Percentiles rank a stretch among this genome's conserved stretches.
These are phyloP conservation scores for Pinctada fucata DNA, from an alignment of 2,888 invertebrate species.

Conservation along the genomic window DNA sequence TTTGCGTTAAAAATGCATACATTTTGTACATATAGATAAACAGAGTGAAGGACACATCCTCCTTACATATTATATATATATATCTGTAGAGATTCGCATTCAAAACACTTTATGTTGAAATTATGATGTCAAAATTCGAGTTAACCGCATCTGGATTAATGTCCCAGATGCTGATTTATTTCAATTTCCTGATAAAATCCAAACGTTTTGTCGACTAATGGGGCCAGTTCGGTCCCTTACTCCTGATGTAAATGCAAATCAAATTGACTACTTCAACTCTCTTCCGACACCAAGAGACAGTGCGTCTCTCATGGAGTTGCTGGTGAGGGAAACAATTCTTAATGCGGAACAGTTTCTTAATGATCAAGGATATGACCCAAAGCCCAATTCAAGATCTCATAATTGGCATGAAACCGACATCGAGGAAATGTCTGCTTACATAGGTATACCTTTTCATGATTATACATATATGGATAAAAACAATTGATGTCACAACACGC, in stretches of 20 bases:
- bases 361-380: no score
- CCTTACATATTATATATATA: no score
- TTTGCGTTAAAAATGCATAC: no score
- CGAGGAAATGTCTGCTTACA: conserved; percentile 30
- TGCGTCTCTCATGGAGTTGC: background rate
- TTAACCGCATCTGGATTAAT: conserved; percentile 7
- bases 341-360: conserved; percentile 17
- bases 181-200: background rate
- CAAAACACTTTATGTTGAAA: no score
- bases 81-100: no score
- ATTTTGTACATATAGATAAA: no score
- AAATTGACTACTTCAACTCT: background rate
- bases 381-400: conserved; percentile 12
- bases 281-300: conserved; percentile 1
- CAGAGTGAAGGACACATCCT: no score
- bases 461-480: no score
- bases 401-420: conserved; percentile 18
- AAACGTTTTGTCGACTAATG: background rate
- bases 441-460: no score
- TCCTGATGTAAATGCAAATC: conserved; percentile 2
- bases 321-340: conserved; percentile 22
- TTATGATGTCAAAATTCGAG: no score
- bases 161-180: background rate
- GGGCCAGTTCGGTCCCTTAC: background rate
- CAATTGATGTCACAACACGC: no score